Evolutionary conservation across 35 echinoderm and acorn worm genomes (phyloP).

Genomic region (Apostichopus parvimensis): DNA sequence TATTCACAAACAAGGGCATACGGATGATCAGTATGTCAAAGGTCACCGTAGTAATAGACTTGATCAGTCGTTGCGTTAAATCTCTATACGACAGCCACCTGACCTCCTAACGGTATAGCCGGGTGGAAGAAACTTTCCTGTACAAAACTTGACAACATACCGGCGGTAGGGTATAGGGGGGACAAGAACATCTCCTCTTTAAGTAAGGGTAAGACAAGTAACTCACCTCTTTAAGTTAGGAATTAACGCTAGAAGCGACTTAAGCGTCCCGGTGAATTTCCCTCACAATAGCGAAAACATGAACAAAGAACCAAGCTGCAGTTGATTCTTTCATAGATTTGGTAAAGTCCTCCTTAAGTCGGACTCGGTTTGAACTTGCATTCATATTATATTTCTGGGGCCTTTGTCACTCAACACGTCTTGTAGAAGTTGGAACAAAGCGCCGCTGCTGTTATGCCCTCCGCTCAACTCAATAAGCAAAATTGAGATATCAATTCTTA

Average conservation of each 20-base stretch:
- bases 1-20: no score
- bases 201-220: neutral
- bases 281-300: neutral
- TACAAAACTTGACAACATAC: no score
- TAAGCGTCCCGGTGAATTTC: neutral
- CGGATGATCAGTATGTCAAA: no score
- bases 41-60: no score
- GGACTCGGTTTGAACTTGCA: constrained; percentile 15
- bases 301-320: constrained; percentile 13
- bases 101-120: no score
- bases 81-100: no score
- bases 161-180: no score
- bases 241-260: neutral
- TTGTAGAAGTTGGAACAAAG: neutral
- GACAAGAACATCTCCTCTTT: no score
- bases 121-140: no score
- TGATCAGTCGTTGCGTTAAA: no score
- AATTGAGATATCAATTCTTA: no score
- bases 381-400: neutral
- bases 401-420: neutral
- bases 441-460: neutral
- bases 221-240: neutral
- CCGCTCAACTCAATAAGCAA: no score
- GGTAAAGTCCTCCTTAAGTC: neutral
- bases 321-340: neutral